A percentile compares a stretch with the other conserved stretches of the same genome.
phyloP scores from a whole-genome alignment of 2,113 vertebrate species.

The Cyprinodon variegatus region DNA sequence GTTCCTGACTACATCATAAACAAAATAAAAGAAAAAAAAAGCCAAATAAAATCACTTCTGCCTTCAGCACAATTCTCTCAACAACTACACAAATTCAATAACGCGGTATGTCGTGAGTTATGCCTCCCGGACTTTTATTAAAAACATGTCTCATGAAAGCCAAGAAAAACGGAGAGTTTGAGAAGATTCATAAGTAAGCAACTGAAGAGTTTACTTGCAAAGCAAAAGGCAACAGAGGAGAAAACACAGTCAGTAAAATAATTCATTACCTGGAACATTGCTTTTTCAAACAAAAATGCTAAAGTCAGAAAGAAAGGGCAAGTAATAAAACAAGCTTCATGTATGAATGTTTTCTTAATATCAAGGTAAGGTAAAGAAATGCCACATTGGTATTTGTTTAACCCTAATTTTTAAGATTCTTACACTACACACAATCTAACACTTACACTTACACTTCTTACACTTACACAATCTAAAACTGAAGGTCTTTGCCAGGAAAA shows the following conservation, averaged over 20 bases:
- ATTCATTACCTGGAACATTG: conserved; percentile 33
- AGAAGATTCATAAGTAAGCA: conserved; percentile 13
- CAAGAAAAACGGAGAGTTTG: conserved; percentile 11
- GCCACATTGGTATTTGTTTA: background rate
- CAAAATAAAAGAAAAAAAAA: background rate
- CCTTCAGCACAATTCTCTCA: conserved; percentile 26
- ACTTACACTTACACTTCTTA: too few species aligned
- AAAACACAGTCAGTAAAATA: conserved; percentile 12
- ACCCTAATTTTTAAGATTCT: background rate
- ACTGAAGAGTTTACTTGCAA: conserved; percentile 10
- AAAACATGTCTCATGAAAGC: conserved; percentile 28
- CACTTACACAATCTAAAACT: conserved; percentile 2
- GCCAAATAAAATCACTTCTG: conserved; percentile 16
- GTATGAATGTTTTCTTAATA: conserved; percentile 16
- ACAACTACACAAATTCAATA: conserved; percentile 14
- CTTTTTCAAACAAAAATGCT: background rate
- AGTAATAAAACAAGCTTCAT: conserved; percentile 10
- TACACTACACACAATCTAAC: too few species aligned
- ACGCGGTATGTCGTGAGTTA: conserved; percentile 14
- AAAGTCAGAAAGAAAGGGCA: conserved; percentile 9
- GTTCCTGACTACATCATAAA: background rate
- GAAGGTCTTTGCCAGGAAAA: background rate
- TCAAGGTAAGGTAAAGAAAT: conserved; percentile 8
- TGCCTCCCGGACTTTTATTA: conserved; percentile 26
- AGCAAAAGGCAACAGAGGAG: conserved; percentile 17